A percentile compares a stretch with the other conserved stretches of the same genome.
Conservation (phyloP, 2,797 vertebrate species). For the Epinephelus coioides region DNA sequence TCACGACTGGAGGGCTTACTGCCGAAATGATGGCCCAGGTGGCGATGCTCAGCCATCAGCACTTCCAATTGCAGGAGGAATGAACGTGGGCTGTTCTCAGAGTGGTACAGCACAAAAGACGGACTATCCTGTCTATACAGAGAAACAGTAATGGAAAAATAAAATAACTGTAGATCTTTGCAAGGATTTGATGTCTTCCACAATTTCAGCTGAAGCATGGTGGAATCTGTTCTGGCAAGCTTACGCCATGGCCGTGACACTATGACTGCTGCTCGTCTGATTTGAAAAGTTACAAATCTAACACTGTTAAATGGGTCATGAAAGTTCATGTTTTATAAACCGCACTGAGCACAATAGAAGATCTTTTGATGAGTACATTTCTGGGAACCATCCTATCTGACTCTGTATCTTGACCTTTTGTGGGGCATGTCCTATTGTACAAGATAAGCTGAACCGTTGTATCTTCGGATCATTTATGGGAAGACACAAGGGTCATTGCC, state of each 20-base stretch:
- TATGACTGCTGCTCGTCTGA: neutral
- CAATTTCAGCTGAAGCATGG: neutral
- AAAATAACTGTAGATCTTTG: constrained; percentile 3
- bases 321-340: neutral
- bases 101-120: constrained; percentile 24
- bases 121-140: neutral
- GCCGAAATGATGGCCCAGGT: constrained; percentile 28
- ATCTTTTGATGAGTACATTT: constrained; percentile 37
- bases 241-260: no score
- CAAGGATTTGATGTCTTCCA: constrained; percentile 11
- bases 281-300: constrained; percentile 20
- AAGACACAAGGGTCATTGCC: constrained; percentile 62
- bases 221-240: neutral
- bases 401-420: constrained; percentile 47
- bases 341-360: neutral
- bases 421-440: constrained; percentile 35
- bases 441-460: constrained; percentile 43
- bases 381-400: constrained; percentile 30
- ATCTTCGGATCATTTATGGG: constrained; percentile 62
- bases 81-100: neutral
- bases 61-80: constrained; percentile 19
- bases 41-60: constrained; percentile 37
- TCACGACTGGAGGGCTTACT: constrained; percentile 27
- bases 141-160: constrained; percentile 12
- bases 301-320: no score